A percentile compares a stretch with the other conserved stretches of the same genome.
Evolutionary conservation across 2,797 vertebrate species (phyloP).

Genomic region (Peromyscus melanophrys): DNA sequence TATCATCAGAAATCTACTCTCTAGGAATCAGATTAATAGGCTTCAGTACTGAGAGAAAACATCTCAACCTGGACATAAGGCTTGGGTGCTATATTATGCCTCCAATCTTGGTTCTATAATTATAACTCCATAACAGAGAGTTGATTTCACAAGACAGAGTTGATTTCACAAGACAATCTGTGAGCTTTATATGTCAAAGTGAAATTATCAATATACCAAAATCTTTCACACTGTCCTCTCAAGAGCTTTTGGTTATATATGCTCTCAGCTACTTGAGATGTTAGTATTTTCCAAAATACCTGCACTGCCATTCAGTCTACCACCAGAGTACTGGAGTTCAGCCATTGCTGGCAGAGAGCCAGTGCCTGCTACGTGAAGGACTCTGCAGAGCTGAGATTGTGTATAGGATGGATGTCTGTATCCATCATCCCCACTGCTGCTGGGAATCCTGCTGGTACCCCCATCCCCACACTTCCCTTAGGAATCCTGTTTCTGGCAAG

Average conservation of each 20-base stretch:
- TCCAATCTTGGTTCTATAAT: neutral
- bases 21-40: slow-evolving; percentile 10
- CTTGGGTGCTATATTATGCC: neutral
- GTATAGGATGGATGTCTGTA: neutral
- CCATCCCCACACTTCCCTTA: neutral
- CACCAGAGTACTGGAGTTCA: slow-evolving; percentile 22
- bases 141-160: neutral
- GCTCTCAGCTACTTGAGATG: slow-evolving; percentile 9
- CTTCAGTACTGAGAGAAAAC: neutral
- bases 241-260: slow-evolving; percentile 13
- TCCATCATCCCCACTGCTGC: neutral
- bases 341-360: neutral
- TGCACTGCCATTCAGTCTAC: neutral
- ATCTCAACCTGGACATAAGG: neutral
- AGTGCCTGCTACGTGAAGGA: neutral
- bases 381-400: neutral
- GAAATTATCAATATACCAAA: slow-evolving; percentile 20
- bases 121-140: neutral
- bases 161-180: neutral
- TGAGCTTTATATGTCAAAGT: slow-evolving; percentile 23
- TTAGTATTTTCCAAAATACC: slow-evolving; percentile 59
- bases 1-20: slow-evolving; percentile 30
- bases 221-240: neutral
- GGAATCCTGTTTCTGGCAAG: neutral
- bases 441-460: neutral